Evolutionary conservation across 2,113 vertebrate genomes (phyloP).

Genomic region (Cisticola juncidis): DNA sequence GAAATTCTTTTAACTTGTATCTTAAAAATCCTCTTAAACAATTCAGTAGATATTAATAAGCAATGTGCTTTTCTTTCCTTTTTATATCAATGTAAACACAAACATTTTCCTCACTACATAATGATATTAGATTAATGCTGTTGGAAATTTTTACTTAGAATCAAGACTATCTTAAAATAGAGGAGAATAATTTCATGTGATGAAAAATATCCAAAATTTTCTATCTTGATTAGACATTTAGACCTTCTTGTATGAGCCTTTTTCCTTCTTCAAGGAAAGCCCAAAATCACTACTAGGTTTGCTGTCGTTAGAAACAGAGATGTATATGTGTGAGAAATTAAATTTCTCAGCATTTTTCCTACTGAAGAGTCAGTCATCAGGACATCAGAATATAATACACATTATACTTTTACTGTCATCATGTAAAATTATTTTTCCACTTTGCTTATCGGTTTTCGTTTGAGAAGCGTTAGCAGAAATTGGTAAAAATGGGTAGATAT

Average conservation of each 20-base stretch:
- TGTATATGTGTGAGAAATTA: neutral
- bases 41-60: conserved; percentile 77
- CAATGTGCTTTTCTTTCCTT: conserved; percentile 60
- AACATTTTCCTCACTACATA: conserved; percentile 58
- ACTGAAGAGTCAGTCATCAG: neutral
- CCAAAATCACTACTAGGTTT: neutral
- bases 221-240: neutral
- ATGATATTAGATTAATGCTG: conserved; percentile 27
- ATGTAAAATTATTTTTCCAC: neutral
- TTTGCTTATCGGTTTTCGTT: neutral
- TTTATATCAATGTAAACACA: conserved; percentile 69
- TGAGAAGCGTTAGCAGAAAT: neutral
- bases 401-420: neutral
- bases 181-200: neutral
- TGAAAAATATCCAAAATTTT: neutral
- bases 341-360: neutral
- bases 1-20: conserved; percentile 84
- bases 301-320: neutral
- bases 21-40: conserved; percentile 82
- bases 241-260: neutral
- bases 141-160: conserved; percentile 35
- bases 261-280: neutral
- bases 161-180: conserved; percentile 24
- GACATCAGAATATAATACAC: neutral
- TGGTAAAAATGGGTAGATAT: neutral